Conservation (phyloP, 1,140 invertebrate species). For the Achatina immaculata region DNA sequence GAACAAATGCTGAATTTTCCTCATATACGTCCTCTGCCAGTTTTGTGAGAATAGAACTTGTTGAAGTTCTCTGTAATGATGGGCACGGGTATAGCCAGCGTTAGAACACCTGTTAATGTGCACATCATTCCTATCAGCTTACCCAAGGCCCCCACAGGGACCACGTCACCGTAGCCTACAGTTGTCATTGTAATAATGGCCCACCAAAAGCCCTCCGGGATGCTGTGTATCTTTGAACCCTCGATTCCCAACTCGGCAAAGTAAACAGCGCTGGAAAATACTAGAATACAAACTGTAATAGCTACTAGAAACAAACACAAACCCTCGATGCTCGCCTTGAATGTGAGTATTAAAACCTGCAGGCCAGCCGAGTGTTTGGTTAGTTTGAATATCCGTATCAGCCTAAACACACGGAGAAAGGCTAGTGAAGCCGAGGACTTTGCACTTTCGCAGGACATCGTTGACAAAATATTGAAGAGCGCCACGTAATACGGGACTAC, state of each 20-base stretch:
- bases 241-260: slow-evolving; percentile 66
- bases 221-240: slow-evolving; percentile 77
- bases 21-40: slow-evolving; percentile 59
- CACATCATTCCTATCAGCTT: slow-evolving; percentile 97
- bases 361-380: slow-evolving; percentile 73
- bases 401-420: slow-evolving; percentile 68
- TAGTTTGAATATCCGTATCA: slow-evolving; percentile 70
- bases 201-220: slow-evolving; percentile 98
- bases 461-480: slow-evolving; percentile 69
- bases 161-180: slow-evolving; percentile 87
- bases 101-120: slow-evolving; percentile 94
- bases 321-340: slow-evolving; percentile 70
- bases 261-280: slow-evolving; percentile 71
- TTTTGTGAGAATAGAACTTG: slow-evolving; percentile 90
- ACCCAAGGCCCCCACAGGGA: slow-evolving; percentile 74
- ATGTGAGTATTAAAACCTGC: slow-evolving; percentile 73
- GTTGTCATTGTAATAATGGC: slow-evolving; percentile 99
- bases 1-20: no score
- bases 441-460: slow-evolving; percentile 67
- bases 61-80: slow-evolving; percentile 99
- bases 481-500: slow-evolving; percentile 73
- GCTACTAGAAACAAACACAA: slow-evolving; percentile 69
- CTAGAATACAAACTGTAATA: slow-evolving; percentile 68
- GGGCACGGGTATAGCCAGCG: slow-evolving; percentile 95
- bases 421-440: slow-evolving; percentile 68